Evolutionary conservation across 1,140 invertebrate species (phyloP).

Genomic region (Pomacea maculata): DNA sequence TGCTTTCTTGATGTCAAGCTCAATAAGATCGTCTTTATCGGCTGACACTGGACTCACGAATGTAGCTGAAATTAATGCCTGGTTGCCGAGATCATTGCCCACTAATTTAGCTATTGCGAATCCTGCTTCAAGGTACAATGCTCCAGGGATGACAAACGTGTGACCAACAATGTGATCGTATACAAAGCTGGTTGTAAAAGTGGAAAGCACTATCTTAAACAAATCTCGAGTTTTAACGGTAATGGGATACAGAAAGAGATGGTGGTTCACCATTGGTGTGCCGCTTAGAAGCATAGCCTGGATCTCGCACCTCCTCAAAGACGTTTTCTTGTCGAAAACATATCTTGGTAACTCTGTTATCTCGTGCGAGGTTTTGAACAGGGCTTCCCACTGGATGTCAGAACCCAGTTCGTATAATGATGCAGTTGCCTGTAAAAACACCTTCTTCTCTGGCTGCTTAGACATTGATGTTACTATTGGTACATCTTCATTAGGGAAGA

Average conservation of each 20-base stretch:
- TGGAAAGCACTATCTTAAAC: slow-evolving; percentile 16
- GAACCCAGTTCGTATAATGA: slow-evolving; percentile 15
- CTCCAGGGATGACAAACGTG: slow-evolving; percentile 30
- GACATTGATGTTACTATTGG: slow-evolving; percentile 25
- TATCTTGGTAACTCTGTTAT: slow-evolving; percentile 5
- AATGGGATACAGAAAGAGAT: neutral
- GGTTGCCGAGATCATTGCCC: neutral
- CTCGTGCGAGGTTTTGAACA: neutral
- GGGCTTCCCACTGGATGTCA: slow-evolving; percentile 1
- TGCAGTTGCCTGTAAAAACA: neutral
- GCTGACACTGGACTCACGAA: slow-evolving; percentile 19
- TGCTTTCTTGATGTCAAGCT: neutral
- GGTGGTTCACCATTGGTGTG: neutral
- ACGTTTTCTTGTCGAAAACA: slow-evolving; percentile 4
- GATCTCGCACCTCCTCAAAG: neutral
- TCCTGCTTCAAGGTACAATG: slow-evolving; percentile 28
- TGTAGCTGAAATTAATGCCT: slow-evolving; percentile 11
- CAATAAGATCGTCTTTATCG: neutral
- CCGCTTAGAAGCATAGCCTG: neutral
- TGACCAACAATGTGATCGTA: slow-evolving; percentile 31
- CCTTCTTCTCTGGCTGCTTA: neutral
- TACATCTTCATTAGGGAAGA: slow-evolving; percentile 14
- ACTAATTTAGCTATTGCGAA: slow-evolving; percentile 26
- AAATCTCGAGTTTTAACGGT: neutral
- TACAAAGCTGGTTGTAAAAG: slow-evolving; percentile 16